phyloP scores from a whole-genome alignment of 2,888 invertebrate species.

The Bugulina stolonifera region DNA sequence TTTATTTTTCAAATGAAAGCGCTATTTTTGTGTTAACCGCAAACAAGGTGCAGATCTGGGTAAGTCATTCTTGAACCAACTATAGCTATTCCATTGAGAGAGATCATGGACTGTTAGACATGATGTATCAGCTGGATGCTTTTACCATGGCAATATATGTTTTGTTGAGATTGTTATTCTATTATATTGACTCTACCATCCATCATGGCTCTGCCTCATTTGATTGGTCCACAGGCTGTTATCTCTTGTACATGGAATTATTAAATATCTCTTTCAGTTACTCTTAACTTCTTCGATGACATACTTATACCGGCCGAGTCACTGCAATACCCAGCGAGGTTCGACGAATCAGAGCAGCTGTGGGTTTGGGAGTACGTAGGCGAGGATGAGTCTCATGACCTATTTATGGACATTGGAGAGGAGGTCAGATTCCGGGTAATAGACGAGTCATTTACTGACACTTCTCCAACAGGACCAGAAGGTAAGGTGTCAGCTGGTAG shows the following conservation, averaged over 20 bases:
- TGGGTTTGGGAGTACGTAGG: conserved; percentile 96
- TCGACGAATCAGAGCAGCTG: conserved; percentile 68
- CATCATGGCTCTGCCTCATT: no score
- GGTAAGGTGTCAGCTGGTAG: no score
- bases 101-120: no score
- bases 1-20: no score
- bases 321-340: conserved; percentile 85
- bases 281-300: conserved; percentile 82
- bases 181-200: neutral
- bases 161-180: no score
- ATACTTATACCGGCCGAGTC: conserved; percentile 85
- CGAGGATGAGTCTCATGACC: conserved; percentile 75
- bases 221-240: no score
- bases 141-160: no score
- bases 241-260: neutral
- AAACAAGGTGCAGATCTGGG: no score
- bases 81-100: no score
- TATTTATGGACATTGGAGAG: conserved; percentile 75
- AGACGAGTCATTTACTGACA: conserved; percentile 82
- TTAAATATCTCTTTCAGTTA: conserved; percentile 63
- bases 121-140: no score
- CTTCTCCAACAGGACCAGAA: conserved; percentile 65
- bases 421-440: conserved; percentile 81
- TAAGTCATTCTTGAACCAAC: no score
- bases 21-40: no score